Evolutionary conservation across 2,113 vertebrate genomes (phyloP), one percentile per base, ranked within the genome.

Genomic region (Shinisaurus crocodilurus): DNA sequence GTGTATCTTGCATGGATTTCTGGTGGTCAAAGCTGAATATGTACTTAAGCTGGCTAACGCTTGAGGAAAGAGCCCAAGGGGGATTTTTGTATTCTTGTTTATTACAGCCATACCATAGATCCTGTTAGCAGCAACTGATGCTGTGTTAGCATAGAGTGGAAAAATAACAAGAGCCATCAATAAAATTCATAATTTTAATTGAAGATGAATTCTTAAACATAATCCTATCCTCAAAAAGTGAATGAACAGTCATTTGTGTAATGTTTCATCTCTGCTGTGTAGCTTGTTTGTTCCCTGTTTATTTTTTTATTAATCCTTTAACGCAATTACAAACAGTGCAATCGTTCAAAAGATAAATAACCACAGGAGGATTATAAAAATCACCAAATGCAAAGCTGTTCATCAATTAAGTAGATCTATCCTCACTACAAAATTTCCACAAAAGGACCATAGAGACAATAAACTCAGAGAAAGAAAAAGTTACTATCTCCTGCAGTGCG

Each of bases 151-250:
- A 92, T 72, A 82, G 94, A 93, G 80, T 92, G 90, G 82, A 92
- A 95, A 95, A 93, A 93, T 93, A 93, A 91, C 95, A 94, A 27
- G 7, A 79, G 72, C 82, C 90, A 94, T 85, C 95, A 94, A 96
- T 95, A 94, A 96, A 96, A 95, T 89, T 37, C 89, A 96, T 89
- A 95, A 32, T 88, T 93, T 95, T 95, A 94, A 95, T 96, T 96
- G 94, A 96, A 96, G 89, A 89, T 91, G 94, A 94, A 91, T 87
- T 93, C 82, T 91, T 82, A 84, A 89, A 27, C 88, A 93, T 54
- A 75, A 94, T 88, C 4, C 1, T 89, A 69, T 93, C n/a, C 45
- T 80, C 87, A 87, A 93, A 88, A 82, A 34, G 37, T 37, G 94
- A 92, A 85, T 80, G 95, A 95, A 93, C 82, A 86, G 9, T 63